A percentile compares a stretch with the other conserved stretches of the same genome.
Evolutionary conservation across 2,888 invertebrate species (phyloP).

Genomic region (Andrena marginata): DNA sequence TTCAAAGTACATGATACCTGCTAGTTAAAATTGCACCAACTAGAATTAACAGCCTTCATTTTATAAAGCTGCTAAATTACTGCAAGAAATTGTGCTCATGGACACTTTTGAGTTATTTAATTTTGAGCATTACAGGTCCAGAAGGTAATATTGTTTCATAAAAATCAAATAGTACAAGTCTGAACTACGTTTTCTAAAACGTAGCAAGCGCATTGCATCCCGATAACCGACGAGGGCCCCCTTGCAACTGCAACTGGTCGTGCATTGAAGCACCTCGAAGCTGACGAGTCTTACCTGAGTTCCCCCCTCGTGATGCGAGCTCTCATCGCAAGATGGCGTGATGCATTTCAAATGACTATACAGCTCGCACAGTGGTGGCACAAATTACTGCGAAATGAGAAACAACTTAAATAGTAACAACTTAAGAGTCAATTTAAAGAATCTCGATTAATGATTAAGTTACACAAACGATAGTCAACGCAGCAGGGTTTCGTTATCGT

Average conservation of each 20-base stretch:
- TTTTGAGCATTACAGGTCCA: no score
- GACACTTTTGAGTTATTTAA: no score
- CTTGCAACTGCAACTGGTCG: constrained; percentile 47
- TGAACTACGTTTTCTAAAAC: no score
- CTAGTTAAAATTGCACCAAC: no score
- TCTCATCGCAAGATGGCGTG: constrained; percentile 63
- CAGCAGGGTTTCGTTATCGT: constrained; percentile 13
- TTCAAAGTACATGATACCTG: no score
- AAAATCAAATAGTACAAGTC: no score
- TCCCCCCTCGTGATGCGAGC: constrained; percentile 9
- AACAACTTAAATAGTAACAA: neutral
- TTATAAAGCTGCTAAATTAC: no score
- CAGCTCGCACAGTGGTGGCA: neutral
- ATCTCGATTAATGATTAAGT: constrained; percentile 14
- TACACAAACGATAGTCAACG: neutral
- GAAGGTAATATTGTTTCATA: no score
- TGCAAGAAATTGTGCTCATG: no score
- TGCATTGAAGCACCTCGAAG: constrained; percentile 15
- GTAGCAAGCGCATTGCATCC: neutral
- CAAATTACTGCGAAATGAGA: neutral
- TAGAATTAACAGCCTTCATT: no score
- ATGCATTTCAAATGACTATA: constrained; percentile 24
- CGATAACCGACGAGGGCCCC: constrained; percentile 14
- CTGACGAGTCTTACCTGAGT: constrained; percentile 53
- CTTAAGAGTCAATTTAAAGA: neutral